Percentiles rank a stretch among this genome's conserved stretches.
Evolutionary conservation across 2,797 vertebrate species (phyloP).

Genomic region (Smutsia temminckii): DNA sequence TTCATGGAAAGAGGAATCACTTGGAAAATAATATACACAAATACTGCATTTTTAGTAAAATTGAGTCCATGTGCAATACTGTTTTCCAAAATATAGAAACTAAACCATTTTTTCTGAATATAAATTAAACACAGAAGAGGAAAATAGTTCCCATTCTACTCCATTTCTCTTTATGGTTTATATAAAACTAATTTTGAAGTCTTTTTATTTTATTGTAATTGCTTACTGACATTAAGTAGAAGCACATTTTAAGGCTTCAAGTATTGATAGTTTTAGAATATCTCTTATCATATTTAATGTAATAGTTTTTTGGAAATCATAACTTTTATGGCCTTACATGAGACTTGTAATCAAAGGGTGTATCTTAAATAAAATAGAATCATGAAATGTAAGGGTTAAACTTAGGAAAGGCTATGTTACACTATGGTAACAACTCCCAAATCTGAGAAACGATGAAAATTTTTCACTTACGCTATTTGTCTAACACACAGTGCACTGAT

Average conservation of each 20-base stretch:
- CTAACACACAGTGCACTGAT: neutral
- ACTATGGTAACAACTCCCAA: neutral
- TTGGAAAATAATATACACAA: conserved; percentile 73
- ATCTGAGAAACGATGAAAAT: neutral
- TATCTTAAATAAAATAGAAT: conserved; percentile 50
- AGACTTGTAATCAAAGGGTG: neutral
- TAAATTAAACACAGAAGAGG: conserved; percentile 77
- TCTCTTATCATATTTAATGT: conserved; percentile 50
- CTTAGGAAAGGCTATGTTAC: neutral
- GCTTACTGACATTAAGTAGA: conserved; percentile 71
- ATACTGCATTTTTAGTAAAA: conserved; percentile 76
- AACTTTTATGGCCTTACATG: conserved; percentile 39
- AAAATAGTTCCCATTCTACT: conserved; percentile 67
- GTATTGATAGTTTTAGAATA: conserved; percentile 68
- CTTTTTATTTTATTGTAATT: conserved; percentile 73
- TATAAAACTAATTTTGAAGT: conserved; percentile 68
- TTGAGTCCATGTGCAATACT: conserved; percentile 75
- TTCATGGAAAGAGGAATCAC: conserved; percentile 67
- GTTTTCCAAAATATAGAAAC: conserved; percentile 76
- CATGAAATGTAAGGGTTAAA: neutral
- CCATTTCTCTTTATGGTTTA: conserved; percentile 71
- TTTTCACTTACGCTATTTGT: neutral
- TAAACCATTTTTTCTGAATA: conserved; percentile 65
- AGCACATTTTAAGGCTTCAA: conserved; percentile 63
- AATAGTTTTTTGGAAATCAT: conserved; percentile 64